These are phyloP conservation scores for Serinus canaria DNA, from an alignment of 2,113 vertebrate species.

Conservation along the genomic window DNA sequence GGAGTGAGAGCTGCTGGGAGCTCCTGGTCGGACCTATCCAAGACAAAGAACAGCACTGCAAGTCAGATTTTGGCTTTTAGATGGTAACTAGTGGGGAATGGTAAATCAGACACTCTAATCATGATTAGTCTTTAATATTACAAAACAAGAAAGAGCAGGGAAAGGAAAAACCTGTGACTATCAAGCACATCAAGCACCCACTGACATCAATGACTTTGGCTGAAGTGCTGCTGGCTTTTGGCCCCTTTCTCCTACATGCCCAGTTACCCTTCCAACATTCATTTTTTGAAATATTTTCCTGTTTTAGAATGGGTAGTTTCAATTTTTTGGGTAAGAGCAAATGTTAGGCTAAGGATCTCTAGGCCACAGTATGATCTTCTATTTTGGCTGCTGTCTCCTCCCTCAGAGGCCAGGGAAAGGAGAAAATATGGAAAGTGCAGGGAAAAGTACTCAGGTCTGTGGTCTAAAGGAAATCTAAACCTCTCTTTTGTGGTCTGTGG, in stretches of 20 bases:
- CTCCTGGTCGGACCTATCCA: neutral
- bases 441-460: neutral
- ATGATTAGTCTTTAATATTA: neutral
- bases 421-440: neutral
- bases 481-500: neutral
- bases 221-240: neutral
- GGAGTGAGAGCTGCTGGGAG: neutral
- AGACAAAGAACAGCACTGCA: rapidly evolving
- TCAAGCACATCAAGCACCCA: neutral
- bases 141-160: neutral
- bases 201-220: neutral
- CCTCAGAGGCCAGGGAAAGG: neutral
- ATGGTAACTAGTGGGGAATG: neutral
- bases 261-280: neutral
- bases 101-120: neutral
- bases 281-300: neutral
- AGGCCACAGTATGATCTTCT: neutral
- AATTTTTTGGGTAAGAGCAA: neutral
- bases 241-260: neutral
- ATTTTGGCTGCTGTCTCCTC: neutral
- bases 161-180: neutral
- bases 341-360: neutral
- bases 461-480: neutral
- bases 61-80: neutral
- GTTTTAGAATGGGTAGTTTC: neutral